These are phyloP conservation scores for Narcine bancroftii DNA, from an alignment of 2,113 vertebrate species.

Conservation along the genomic window DNA sequence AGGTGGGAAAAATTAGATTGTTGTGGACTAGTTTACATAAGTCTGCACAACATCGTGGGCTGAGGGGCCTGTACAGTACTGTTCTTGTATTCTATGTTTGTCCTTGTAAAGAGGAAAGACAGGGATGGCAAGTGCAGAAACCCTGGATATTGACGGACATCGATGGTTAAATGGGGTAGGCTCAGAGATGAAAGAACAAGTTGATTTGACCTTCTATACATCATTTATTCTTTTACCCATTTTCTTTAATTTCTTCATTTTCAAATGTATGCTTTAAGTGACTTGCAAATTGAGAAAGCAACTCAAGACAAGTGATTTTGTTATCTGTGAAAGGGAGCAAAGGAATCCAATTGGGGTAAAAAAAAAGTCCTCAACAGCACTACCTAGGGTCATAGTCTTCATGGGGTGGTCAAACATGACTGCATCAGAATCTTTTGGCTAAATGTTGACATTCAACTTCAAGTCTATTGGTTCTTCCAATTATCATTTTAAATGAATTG, in stretches of 20 bases:
- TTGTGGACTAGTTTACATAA: too few species aligned
- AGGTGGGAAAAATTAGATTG: too few species aligned
- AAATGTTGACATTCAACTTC: not conserved
- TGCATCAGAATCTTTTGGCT: not conserved
- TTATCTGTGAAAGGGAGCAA: not conserved
- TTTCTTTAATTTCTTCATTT: not conserved
- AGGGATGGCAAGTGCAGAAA: too few species aligned
- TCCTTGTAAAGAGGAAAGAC: too few species aligned
- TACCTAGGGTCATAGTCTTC: not conserved
- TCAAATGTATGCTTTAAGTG: not conserved
- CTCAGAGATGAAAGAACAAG: too few species aligned
- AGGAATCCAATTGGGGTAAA: not conserved
- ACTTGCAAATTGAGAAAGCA: not conserved
- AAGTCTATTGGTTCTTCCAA: not conserved
- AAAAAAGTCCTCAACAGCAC: not conserved
- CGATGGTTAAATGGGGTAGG: too few species aligned
- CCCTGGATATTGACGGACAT: too few species aligned
- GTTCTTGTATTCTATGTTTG: too few species aligned
- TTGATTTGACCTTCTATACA: too few species aligned
- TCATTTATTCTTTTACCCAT: not conserved
- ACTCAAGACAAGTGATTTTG: not conserved
- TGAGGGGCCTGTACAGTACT: too few species aligned
- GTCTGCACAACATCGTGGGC: too few species aligned
- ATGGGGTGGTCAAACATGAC: too few species aligned
- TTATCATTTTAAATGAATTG: not conserved